Conservation (phyloP, 1,140 invertebrate species). For the Asbolus verrucosus region DNA sequence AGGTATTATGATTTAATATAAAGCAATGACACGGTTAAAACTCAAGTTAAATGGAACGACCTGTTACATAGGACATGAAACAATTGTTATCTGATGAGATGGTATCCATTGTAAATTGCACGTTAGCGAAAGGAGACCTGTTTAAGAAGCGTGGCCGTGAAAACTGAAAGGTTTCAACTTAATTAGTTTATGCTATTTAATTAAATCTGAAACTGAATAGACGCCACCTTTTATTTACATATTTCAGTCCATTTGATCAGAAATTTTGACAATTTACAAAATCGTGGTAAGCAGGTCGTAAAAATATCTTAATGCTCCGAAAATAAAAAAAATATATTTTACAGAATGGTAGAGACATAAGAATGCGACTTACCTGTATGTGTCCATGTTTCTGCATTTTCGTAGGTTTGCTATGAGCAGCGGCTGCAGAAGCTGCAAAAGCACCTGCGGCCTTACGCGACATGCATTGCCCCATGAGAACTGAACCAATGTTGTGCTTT, state of each 20-base stretch:
- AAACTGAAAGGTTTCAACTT: background rate
- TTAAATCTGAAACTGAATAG: no score
- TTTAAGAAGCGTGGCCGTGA: background rate
- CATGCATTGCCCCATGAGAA: slow-evolving; percentile 60
- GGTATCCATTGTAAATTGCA: slow-evolving; percentile 2
- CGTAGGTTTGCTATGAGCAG: slow-evolving; percentile 51
- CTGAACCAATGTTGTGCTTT: background rate
- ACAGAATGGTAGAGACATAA: no score
- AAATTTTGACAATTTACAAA: no score
- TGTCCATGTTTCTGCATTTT: slow-evolving; percentile 53
- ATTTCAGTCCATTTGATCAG: no score
- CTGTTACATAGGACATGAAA: background rate
- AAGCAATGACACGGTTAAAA: slow-evolving; percentile 1
- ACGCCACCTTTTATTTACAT: no score
- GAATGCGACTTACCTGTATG: slow-evolving; percentile 50
- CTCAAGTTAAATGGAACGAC: background rate
- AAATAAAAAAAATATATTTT: no score
- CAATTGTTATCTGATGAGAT: background rate
- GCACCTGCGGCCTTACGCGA: slow-evolving; percentile 60
- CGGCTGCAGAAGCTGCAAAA: slow-evolving; percentile 58
- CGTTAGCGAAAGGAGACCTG: slow-evolving; percentile 3
- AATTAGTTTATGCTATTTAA: no score
- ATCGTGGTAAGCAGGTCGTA: no score
- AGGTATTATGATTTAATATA: no score
- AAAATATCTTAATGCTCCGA: no score